phyloP scores from a whole-genome alignment of 2,888 invertebrate species.

The Phlogophora meticulosa region DNA sequence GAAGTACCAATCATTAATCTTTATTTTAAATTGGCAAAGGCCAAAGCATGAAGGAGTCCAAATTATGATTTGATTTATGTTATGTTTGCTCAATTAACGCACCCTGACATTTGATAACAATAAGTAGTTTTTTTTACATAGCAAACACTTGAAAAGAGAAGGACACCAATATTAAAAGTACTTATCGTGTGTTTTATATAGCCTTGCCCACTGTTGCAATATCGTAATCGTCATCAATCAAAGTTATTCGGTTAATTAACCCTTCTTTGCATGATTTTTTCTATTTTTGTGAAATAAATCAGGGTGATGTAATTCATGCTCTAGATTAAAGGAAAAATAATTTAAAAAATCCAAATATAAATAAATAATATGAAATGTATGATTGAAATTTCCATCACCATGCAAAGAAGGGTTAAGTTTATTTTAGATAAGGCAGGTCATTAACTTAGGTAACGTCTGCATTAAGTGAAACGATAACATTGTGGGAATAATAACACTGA shows the following conservation, averaged over 20 bases:
- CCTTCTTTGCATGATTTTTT: no score
- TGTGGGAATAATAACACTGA: background rate
- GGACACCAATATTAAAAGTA: conserved; percentile 8
- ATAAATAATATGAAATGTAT: no score
- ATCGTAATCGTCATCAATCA: conserved; percentile 37
- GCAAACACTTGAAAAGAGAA: conserved; percentile 15
- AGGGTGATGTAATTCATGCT: no score
- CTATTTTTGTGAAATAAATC: no score
- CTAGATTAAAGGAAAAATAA: no score
- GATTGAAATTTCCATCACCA: no score
- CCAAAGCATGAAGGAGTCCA: background rate
- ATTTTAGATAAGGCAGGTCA: conserved; percentile 33
- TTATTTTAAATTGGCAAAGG: conserved; percentile 3
- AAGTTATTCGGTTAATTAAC: conserved; percentile 24
- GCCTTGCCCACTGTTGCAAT: background rate
- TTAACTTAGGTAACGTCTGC: conserved; percentile 6
- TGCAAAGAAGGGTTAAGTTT: no score
- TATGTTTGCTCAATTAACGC: conserved; percentile 11
- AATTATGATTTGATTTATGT: background rate
- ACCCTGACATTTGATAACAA: conserved; percentile 40
- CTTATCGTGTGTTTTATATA: conserved; percentile 6
- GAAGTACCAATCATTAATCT: conserved; percentile 24
- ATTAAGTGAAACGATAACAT: background rate
- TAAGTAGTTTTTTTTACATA: conserved; percentile 6
- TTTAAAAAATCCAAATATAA: no score